Conservation (phyloP, 2,113 vertebrate species). For the Cnemophilus loriae region DNA sequence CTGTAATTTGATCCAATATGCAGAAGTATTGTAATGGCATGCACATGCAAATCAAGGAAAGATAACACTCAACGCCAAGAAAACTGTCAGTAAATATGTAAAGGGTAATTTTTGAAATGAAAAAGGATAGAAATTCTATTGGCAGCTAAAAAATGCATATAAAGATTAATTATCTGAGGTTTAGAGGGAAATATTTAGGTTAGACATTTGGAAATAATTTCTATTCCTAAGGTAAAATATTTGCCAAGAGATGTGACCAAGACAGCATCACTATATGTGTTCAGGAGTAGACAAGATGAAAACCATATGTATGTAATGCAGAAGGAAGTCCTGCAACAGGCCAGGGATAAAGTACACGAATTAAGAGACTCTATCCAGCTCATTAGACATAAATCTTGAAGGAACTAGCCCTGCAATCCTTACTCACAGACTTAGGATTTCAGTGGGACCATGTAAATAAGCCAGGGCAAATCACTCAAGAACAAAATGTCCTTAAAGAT, state of each 20-base stretch:
- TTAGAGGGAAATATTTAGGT: constrained; percentile 15
- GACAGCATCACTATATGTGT: constrained; percentile 21
- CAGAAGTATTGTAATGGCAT: neutral
- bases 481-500: constrained; percentile 41
- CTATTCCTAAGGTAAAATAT: constrained; percentile 14
- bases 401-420: neutral
- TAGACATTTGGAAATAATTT: constrained; percentile 51
- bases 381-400: constrained; percentile 39
- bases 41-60: neutral
- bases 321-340: constrained; percentile 45
- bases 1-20: neutral
- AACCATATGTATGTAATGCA: constrained; percentile 51
- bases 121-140: neutral
- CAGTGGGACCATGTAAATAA: constrained; percentile 11
- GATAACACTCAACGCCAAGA: neutral
- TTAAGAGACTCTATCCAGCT: constrained; percentile 36
- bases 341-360: constrained; percentile 26
- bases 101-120: neutral
- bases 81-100: neutral
- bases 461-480: constrained; percentile 28
- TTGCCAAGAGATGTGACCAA: constrained; percentile 61
- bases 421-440: neutral
- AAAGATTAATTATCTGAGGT: constrained; percentile 42
- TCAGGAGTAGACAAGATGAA: constrained; percentile 37
- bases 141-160: neutral